Base-by-base conservation (phyloP, 2,113 vertebrate species). In the Tragelaphus buxtoni region DNA sequence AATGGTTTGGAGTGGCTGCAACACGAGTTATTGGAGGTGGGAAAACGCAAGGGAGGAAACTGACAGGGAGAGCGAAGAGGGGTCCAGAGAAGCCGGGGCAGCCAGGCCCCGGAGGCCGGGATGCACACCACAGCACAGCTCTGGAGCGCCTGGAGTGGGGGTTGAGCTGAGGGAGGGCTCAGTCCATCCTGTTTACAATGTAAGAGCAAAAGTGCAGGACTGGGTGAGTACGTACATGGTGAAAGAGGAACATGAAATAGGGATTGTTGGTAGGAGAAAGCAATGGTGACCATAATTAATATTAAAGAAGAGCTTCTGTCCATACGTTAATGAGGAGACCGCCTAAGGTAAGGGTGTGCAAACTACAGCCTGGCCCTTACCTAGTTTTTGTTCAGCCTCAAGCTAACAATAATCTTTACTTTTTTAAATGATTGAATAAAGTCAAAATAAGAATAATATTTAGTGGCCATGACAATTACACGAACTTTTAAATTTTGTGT, bases 1-100 rank as follows among this genome's bases (percentile, higher is more conserved):
- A 2, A 51, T 2, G 26, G 22, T n/a, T 28, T 16, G n/a, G 45
- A 87, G 28, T 0, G 16, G 28, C 12, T 0, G 9, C 5, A 32
- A 5, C 10, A 7, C 0, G 4, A 13, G 11, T 22, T 7, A 2
- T 7, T 3, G 11, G 28, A 63, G 24, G 16, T 45, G 39, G 17
- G n/a, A 39, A 72, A 9, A 39, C 72, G 17, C 20, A 24, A 51
- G 17, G 39, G 26, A 86, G 32, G 47, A 32, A 16, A 20, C 13
- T 20, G 10, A 51, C 1, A 0, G 76, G 47, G 17, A 69, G 13
- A 3, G 12, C 3, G 9, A 60, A 49, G 63, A 14, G 5, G 6
- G 16, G 11, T 32, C 9, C 7, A 42, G 4, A 53, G 12, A 9
- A 85, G 24, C 49, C 79, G 28, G 9, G n/a, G 14, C 11, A 20